phyloP scores from a whole-genome alignment of 2,888 invertebrate genomes.

The Agonopterix arenella region DNA sequence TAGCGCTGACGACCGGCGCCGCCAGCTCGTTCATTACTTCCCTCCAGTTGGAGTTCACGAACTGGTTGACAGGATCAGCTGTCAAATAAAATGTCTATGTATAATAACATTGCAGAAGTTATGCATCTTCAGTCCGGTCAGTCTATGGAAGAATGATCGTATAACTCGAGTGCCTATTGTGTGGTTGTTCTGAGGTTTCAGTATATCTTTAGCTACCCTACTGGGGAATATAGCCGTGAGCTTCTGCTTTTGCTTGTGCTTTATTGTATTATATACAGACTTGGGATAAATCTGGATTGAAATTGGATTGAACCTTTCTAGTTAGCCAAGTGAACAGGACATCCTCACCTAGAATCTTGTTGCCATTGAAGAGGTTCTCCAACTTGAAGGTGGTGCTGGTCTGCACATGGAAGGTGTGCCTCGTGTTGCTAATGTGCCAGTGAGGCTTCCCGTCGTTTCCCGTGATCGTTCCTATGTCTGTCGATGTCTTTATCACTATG shows the following conservation, averaged over 20 bases:
- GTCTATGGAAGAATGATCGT: too few relatives aligned
- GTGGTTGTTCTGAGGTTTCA: too few relatives aligned
- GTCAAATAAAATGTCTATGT: slow-evolving; percentile 12
- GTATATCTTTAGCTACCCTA: too few relatives aligned
- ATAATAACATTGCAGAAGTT: too few relatives aligned
- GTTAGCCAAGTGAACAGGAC: background rate
- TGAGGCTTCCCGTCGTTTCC: slow-evolving; percentile 53
- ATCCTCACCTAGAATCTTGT: slow-evolving; percentile 43
- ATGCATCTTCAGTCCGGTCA: too few relatives aligned
- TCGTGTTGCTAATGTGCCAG: slow-evolving; percentile 52
- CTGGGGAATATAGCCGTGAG: too few relatives aligned
- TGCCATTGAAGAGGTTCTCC: slow-evolving; percentile 61
- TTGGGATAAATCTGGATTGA: too few relatives aligned
- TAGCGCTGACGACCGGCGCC: slow-evolving; percentile 47
- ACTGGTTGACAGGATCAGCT: slow-evolving; percentile 48
- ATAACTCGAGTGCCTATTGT: too few relatives aligned
- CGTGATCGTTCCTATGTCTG: slow-evolving; percentile 28
- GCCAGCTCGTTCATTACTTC: slow-evolving; percentile 60
- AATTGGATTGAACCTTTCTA: too few relatives aligned
- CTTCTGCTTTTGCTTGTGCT: too few relatives aligned
- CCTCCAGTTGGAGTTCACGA: slow-evolving; percentile 51
- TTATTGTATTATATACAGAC: too few relatives aligned
- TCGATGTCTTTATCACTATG: slow-evolving; percentile 43
- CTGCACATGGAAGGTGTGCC: slow-evolving; percentile 41
- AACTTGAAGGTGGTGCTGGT: slow-evolving; percentile 47